Percentiles rank a stretch among this genome's conserved stretches.
phyloP scores from a whole-genome alignment of 2,797 vertebrate species.

The Lacerta bilineata region DNA sequence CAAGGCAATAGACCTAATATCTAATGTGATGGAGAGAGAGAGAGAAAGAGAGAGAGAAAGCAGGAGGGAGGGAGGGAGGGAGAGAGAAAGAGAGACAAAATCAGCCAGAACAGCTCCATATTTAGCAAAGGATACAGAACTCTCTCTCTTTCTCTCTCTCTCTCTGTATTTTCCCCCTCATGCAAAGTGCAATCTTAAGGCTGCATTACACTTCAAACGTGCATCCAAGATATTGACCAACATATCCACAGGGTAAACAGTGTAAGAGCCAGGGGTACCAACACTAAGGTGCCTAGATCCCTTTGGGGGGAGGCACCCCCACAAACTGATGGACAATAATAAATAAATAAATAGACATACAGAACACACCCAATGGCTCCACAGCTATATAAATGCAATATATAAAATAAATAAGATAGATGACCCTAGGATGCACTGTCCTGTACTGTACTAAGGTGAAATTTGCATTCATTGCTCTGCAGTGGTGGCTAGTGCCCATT shows the following conservation, averaged over 20 bases:
- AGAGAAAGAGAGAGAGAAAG: background rate
- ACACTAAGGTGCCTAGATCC: background rate
- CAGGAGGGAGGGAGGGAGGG: no score
- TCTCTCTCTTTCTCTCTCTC: slow-evolving; percentile 2
- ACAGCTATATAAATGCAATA: no score
- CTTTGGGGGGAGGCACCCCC: no score
- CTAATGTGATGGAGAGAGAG: slow-evolving; percentile 27
- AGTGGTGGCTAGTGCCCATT: no score
- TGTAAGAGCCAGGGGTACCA: background rate
- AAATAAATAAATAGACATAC: no score
- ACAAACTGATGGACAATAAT: no score
- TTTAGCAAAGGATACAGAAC: slow-evolving; percentile 50
- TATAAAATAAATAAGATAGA: no score
- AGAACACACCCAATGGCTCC: no score
- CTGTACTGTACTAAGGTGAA: no score
- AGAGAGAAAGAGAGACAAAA: background rate
- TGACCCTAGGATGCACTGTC: no score
- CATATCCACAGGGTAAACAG: background rate
- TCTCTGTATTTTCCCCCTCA: slow-evolving; percentile 40
- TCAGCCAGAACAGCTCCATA: slow-evolving; percentile 43
- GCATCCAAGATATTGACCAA: background rate
- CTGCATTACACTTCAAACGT: background rate
- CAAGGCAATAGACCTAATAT: slow-evolving; percentile 60
- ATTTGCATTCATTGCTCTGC: no score
- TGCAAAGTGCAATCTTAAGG: background rate